phyloP scores from a whole-genome alignment of 1,140 invertebrate species.

The Drosophila rhopaloa region DNA sequence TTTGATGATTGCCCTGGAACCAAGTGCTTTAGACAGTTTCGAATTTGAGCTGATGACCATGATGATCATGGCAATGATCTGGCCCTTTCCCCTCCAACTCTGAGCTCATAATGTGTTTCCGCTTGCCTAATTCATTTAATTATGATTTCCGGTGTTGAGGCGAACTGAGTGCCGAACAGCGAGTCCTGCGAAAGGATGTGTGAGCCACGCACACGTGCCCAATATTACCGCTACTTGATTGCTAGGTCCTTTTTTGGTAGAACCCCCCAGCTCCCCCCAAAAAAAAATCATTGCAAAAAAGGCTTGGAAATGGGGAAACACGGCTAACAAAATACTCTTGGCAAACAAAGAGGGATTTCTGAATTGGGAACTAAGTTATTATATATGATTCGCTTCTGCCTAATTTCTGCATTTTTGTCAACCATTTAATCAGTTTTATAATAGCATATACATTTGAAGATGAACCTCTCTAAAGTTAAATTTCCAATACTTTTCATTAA shows the following conservation, averaged over 20 bases:
- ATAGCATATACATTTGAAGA: no score
- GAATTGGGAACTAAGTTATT: no score
- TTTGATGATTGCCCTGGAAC: constrained; percentile 19
- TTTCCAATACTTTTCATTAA: no score
- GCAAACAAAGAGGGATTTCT: neutral
- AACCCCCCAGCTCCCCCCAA: no score
- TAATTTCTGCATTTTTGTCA: no score
- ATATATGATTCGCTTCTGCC: no score
- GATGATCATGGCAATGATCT: constrained; percentile 6
- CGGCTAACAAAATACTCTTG: neutral
- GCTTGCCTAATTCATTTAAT: constrained; percentile 74
- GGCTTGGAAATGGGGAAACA: neutral
- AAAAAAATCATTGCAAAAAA: neutral
- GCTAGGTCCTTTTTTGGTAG: constrained; percentile 27
- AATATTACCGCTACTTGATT: constrained; percentile 63
- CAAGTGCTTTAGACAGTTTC: neutral
- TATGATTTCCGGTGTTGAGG: constrained; percentile 68
- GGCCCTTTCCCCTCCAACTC: neutral
- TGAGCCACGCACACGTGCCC: constrained; percentile 26
- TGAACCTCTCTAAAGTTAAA: no score
- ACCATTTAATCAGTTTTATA: no score
- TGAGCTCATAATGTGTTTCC: constrained; percentile 59
- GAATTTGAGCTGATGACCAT: constrained; percentile 6
- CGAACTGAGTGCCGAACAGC: neutral
- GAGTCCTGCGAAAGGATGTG: constrained; percentile 3